Evolutionary conservation across 2,888 invertebrate species (phyloP), one percentile per base, ranked within the genome.

Genomic region (Fragum whitleyi): DNA sequence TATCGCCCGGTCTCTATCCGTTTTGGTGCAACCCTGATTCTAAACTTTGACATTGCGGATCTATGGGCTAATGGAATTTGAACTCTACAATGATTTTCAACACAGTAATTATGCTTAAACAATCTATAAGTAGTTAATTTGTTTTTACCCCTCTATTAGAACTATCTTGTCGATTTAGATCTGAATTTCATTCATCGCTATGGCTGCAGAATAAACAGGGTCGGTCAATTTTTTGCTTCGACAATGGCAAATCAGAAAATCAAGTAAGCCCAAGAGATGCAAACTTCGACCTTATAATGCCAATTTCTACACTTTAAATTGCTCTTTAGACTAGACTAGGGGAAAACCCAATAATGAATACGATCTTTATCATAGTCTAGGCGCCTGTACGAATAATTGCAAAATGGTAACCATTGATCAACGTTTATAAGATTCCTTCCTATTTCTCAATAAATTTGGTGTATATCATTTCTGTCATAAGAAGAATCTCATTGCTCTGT

Each of bases 401-500:
- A 62, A 0, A 77, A 36, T 9, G 53, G 19, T 28, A 39, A 53
- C 71, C 65, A 72, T 42, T 72, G 57, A 21, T 14, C 19, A n/a
- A n/a, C n/a, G n/a, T n/a, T n/a, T 2, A 51, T n/a, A 39, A 26
- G 73, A 14, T 21, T 57, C 57, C 77, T 36, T 7, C 57, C 81
- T 62, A 80, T 77, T 14, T 77, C 81, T 59, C 75, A 77, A 0
- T n/a, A 14, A 16, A 81, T 57, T 74, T 28, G 78, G 78, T 16
- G 81, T 75, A 26, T 68, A 74, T 42, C 72, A 71, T 2, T 74
- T 74, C 9, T 42, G 47, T 6, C 81, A 71, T 2, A 77, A 51
- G 55, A 67, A 81, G 29, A 77, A 69, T 21, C 73, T 36, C 32
- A 36, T 36, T 36, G 32, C 32, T 36, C 32, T 36, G 32, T 36